These are phyloP conservation scores for Nannoperca australis DNA, from an alignment of 2,797 vertebrate genomes.

Conservation along the genomic window DNA sequence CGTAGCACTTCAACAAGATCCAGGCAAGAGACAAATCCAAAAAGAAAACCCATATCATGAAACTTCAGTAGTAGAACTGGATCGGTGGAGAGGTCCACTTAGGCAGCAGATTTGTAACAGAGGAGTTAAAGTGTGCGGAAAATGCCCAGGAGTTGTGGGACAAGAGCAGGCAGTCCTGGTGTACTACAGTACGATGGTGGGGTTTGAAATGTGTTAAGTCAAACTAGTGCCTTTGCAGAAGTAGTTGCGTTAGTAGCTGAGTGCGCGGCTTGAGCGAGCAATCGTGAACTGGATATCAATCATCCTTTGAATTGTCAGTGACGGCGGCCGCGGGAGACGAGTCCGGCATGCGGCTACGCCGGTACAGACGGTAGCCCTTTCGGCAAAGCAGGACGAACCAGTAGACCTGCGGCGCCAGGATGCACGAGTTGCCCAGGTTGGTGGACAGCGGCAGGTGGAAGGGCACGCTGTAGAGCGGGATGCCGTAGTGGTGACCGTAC, in stretches of 20 bases:
- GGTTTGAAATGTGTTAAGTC: constrained; percentile 50
- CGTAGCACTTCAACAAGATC: constrained; percentile 56
- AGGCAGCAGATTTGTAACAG: constrained; percentile 62
- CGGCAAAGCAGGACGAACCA: constrained; percentile 95
- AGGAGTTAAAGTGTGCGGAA: constrained; percentile 68
- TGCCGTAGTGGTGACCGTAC: constrained; percentile 88
- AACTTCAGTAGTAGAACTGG: constrained; percentile 67
- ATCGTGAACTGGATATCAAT: constrained; percentile 62
- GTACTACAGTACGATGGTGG: constrained; percentile 70
- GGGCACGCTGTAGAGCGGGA: constrained; percentile 90
- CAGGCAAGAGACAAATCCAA: constrained; percentile 40
- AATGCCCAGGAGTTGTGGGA: constrained; percentile 68
- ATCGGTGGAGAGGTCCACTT: constrained; percentile 54
- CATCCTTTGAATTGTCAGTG: constrained; percentile 71
- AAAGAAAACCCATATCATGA: constrained; percentile 25
- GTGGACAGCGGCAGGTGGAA: constrained; percentile 90
- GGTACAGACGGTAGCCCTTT: constrained; percentile 92
- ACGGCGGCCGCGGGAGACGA: constrained; percentile 21
- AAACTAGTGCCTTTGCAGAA: constrained; percentile 66
- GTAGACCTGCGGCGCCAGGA: constrained; percentile 97
- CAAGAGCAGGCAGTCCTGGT: constrained; percentile 67
- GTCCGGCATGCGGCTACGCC: constrained; percentile 70
- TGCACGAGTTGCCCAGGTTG: constrained; percentile 91
- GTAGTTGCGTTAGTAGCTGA: constrained; percentile 73
- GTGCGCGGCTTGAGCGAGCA: constrained; percentile 63